These are phyloP conservation scores for Numida meleagris DNA, from an alignment of 2,113 vertebrate species.

Conservation along the genomic window DNA sequence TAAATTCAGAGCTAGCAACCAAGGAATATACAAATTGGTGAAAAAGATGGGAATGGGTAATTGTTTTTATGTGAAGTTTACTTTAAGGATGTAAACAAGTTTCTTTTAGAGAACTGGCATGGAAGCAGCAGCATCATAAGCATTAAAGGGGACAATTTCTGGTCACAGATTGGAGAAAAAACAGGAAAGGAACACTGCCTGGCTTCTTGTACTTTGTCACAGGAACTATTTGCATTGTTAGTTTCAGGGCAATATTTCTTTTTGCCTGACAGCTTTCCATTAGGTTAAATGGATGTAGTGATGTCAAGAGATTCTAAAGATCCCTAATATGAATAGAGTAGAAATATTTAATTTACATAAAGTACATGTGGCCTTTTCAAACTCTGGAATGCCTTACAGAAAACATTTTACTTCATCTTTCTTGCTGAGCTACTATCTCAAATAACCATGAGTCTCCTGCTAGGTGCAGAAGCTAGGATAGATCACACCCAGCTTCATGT, in stretches of 20 bases:
- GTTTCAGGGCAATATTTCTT: neutral
- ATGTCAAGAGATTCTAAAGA: neutral
- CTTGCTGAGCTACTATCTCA: neutral
- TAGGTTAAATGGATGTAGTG: neutral
- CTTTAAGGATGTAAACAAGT: neutral
- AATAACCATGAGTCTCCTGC: neutral
- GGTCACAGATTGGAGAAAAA: neutral
- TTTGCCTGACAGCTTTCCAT: neutral
- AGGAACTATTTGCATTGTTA: neutral
- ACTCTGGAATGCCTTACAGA: neutral
- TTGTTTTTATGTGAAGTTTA: conserved; percentile 20
- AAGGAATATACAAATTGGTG: neutral
- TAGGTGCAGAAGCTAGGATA: neutral
- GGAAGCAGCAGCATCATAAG: neutral
- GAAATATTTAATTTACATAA: neutral
- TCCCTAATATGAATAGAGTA: neutral
- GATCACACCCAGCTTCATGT: neutral
- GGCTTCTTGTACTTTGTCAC: neutral
- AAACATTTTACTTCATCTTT: neutral
- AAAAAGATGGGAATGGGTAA: conserved; percentile 29
- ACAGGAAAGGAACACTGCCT: neutral
- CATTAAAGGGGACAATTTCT: neutral
- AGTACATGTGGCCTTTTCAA: neutral
- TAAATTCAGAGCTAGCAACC: neutral
- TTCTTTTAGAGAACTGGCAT: neutral